Evolutionary conservation across 1,140 invertebrate species (phyloP).

Genomic region (Euglossa dilemma): DNA sequence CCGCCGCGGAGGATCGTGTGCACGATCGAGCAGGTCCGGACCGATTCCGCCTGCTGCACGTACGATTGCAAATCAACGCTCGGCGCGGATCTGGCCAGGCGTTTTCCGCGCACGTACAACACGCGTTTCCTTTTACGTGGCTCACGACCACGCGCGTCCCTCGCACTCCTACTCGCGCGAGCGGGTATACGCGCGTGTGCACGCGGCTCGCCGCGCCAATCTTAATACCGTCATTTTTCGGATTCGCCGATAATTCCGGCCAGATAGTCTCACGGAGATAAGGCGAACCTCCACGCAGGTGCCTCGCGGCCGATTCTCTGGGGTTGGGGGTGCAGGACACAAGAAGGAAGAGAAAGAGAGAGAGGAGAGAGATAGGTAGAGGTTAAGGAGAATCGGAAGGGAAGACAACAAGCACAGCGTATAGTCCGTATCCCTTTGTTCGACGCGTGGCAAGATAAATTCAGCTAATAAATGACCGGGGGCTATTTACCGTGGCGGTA

Average conservation of each 20-base stretch:
- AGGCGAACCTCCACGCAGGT: constrained; percentile 56
- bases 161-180: neutral
- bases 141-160: neutral
- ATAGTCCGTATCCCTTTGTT: constrained; percentile 75
- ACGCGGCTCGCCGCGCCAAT: constrained; percentile 20
- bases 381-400: constrained; percentile 20
- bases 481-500: constrained; percentile 77
- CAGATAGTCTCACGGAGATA: constrained; percentile 64
- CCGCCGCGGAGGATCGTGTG: no score
- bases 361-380: constrained; percentile 23
- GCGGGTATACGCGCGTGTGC: neutral
- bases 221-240: constrained; percentile 63
- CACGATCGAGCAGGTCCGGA: neutral
- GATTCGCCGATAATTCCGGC: constrained; percentile 59
- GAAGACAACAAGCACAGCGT: constrained; percentile 58
- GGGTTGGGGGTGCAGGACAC: constrained; percentile 27
- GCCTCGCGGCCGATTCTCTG: constrained; percentile 46
- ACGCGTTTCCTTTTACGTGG: constrained; percentile 57
- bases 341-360: constrained; percentile 30
- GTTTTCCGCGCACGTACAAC: constrained; percentile 55
- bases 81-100: constrained; percentile 37
- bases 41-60: constrained; percentile 23
- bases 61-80: constrained; percentile 49
- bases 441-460: constrained; percentile 79
- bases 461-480: constrained; percentile 79